Evolutionary conservation across 2,113 vertebrate species (phyloP), one percentile per base, ranked within the genome.

Genomic region (Neopipo cinnamomea): DNA sequence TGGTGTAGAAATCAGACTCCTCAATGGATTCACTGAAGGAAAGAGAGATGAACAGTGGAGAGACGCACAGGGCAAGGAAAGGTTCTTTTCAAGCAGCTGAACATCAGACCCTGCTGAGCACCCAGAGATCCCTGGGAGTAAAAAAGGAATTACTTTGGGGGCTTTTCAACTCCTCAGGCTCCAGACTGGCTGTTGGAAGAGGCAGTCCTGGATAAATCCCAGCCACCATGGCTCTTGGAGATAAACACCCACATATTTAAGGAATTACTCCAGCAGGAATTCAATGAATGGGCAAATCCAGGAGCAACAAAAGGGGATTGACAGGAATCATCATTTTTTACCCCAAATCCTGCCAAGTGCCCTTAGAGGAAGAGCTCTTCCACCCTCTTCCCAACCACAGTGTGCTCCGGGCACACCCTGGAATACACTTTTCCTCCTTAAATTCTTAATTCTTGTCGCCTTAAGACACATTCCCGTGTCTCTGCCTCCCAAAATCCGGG

Each of bases 391-490:
- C 35, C 8, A 1, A 23, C 37, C 8, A 31, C 68, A 27, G 14
- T 1, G 1, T 28, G 37, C 71, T 63, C 44, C 33, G 7, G 2
- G 11, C 22, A 16, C 16, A 2, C 0, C 1, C 66, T 65, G 75
- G 50, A n/a, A 65, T 12, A 30, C 0, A 1, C 25, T 5, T 21
- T 47, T 21, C 56, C 58, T 39, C 35, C 63, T 46, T 61, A 22
- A 78, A 58, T 31, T 79, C 35, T 52, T 42, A 30, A 14, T 63
- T 67, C 25, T 35, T 16, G 42, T 44, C 10, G 2, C 74, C 79
- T 88, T 72, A 65, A 63, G 27, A 49, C 35, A 10, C 4, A 19
- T 47, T 56, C 30, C 47, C 14, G 59, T 12, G 35, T 22, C 0
- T 2, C 63, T 87, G 58, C 58, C 17, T 50, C 50, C 76, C 1